phyloP scores from a whole-genome alignment of 2,888 invertebrate species.

The Heterodera filipjevi region DNA sequence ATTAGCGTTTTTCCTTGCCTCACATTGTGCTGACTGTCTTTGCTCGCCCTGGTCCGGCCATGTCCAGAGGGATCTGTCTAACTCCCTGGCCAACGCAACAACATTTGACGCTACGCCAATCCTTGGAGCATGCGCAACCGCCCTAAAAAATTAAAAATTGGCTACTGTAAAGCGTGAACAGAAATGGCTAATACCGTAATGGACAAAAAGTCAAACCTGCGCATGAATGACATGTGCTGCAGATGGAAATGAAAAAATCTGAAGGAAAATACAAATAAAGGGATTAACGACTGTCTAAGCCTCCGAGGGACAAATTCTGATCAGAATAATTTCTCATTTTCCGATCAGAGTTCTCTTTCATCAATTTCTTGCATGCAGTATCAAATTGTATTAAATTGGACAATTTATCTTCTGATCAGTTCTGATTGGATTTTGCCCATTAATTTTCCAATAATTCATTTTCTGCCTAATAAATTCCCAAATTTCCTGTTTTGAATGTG shows the following conservation, averaged over 20 bases:
- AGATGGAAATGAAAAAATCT: slow-evolving; percentile 2
- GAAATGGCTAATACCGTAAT: no score
- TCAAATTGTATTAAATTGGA: no score
- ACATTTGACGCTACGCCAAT: slow-evolving; percentile 6
- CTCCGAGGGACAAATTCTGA: no score
- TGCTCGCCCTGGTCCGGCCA: slow-evolving; percentile 7
- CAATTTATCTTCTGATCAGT: no score
- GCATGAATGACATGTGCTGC: neutral
- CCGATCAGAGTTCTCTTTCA: no score
- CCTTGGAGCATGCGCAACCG: neutral
- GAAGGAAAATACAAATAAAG: neutral
- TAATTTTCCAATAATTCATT: no score
- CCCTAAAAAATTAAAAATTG: neutral
- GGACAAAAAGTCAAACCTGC: neutral
- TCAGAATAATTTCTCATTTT: no score
- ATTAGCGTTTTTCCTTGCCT: neutral
- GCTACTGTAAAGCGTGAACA: neutral
- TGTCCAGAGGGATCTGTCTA: neutral
- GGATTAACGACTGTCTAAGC: neutral
- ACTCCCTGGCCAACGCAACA: slow-evolving; percentile 6
- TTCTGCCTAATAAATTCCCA: no score
- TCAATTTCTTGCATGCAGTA: no score
- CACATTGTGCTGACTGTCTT: slow-evolving; percentile 17
- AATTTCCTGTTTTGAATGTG: no score
- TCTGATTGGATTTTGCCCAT: no score